phyloP scores from a whole-genome alignment of 2,797 vertebrate species.

The Scomberomorus guttatus region DNA sequence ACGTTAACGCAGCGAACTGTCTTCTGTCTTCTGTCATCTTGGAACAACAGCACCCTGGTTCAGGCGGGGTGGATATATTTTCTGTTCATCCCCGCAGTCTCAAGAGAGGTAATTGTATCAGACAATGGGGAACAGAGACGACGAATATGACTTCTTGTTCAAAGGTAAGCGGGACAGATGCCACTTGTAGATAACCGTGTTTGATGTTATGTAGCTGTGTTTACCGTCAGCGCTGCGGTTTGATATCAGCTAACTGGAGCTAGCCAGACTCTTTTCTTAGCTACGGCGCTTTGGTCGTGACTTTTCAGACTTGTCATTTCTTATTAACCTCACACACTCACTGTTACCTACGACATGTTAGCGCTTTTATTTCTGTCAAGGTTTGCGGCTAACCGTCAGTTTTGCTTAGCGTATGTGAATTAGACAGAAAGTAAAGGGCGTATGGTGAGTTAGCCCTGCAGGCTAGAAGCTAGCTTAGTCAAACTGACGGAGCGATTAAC shows the following conservation, averaged over 20 bases:
- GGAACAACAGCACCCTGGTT: slow-evolving; percentile 50
- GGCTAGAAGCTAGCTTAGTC: slow-evolving; percentile 35
- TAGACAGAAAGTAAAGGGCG: slow-evolving; percentile 18
- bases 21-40: slow-evolving; percentile 61
- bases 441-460: slow-evolving; percentile 10
- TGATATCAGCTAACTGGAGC: slow-evolving; percentile 53
- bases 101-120: neutral
- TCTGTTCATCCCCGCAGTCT: slow-evolving; percentile 34
- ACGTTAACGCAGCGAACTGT: slow-evolving; percentile 54
- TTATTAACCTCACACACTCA: neutral
- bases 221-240: neutral
- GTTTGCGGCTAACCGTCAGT: neutral
- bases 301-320: neutral
- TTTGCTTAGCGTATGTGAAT: neutral
- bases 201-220: neutral
- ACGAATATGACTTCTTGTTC: slow-evolving; percentile 90
- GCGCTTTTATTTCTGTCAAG: neutral
- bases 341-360: no score
- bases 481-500: slow-evolving; percentile 21
- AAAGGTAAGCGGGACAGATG: slow-evolving; percentile 79
- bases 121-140: slow-evolving; percentile 88
- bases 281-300: no score
- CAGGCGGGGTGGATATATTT: slow-evolving; percentile 20
- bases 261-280: slow-evolving; percentile 8
- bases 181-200: accelerated